Evolutionary conservation across 53 echinoderm and acorn worm genomes (phyloP).

Genomic region (Mesocentrotus franciscanus): DNA sequence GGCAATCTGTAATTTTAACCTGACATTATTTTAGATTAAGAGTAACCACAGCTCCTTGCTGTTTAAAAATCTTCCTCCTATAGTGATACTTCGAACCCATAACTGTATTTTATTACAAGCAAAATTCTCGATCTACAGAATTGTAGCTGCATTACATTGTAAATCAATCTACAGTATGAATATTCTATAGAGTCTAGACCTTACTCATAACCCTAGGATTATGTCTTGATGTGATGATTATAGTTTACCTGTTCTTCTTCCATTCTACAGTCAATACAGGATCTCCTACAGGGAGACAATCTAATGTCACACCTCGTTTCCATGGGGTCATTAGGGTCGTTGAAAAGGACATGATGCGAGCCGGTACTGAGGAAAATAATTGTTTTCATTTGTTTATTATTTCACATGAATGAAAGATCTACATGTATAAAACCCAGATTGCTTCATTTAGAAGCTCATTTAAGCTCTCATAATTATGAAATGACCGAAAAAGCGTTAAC

Average conservation of each 20-base stretch:
- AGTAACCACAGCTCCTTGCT: neutral
- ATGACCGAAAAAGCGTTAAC: too few species aligned
- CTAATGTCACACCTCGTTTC: conserved; percentile 85
- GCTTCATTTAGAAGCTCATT: neutral
- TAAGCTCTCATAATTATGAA: too few species aligned
- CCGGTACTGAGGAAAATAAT: conserved; percentile 76
- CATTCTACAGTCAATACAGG: conserved; percentile 85
- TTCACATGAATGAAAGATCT: neutral
- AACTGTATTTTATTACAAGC: neutral
- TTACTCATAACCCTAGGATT: neutral
- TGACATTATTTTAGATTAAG: neutral
- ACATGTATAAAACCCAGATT: neutral
- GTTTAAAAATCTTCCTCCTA: neutral
- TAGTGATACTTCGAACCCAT: neutral
- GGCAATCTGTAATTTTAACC: neutral
- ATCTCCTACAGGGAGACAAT: conserved; percentile 92
- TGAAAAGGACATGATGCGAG: conserved; percentile 93
- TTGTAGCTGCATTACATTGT: too few species aligned
- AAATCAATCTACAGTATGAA: neutral
- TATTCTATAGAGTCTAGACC: neutral
- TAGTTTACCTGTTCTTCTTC: conserved; percentile 82
- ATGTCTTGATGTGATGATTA: neutral
- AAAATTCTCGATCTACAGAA: too few species aligned
- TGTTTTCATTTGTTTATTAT: neutral
- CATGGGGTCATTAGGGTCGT: conserved; percentile 81